A percentile compares a stretch with the other conserved stretches of the same genome.
Conservation (phyloP, 2,797 vertebrate species). For the Siniperca obscura region DNA sequence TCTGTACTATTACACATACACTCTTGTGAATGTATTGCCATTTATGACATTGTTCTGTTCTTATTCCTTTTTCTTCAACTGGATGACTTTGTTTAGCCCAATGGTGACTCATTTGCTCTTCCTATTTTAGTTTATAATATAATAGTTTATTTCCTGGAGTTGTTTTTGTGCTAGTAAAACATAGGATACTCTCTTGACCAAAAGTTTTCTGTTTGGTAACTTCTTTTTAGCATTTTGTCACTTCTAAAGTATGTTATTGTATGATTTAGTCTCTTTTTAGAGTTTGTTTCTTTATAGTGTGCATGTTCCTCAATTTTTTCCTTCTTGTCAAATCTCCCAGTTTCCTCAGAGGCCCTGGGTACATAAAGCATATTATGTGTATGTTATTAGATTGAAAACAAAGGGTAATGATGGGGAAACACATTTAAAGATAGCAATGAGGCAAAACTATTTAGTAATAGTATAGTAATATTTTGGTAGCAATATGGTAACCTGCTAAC, state of each 20-base stretch:
- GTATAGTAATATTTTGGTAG: too few relatives aligned
- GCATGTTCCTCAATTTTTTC: not conserved
- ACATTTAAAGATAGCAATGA: too few relatives aligned
- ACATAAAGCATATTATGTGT: not conserved
- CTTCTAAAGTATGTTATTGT: not conserved
- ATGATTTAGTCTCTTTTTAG: not conserved
- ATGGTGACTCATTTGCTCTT: not conserved
- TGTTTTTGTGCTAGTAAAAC: not conserved
- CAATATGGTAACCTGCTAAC: too few relatives aligned
- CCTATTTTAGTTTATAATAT: not conserved
- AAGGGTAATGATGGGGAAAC: too few relatives aligned
- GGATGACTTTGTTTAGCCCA: not conserved
- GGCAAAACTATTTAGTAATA: too few relatives aligned
- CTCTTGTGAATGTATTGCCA: too few relatives aligned
- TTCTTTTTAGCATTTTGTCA: not conserved
- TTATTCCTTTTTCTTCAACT: not conserved
- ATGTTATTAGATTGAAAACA: not conserved
- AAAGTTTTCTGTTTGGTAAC: not conserved
- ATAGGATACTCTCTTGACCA: not conserved
- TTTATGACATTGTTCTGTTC: not conserved
- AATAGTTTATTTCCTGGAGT: not conserved
- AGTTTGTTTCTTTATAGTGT: not conserved
- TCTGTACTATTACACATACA: too few relatives aligned
- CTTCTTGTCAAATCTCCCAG: not conserved
- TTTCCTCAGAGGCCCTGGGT: not conserved